Base-by-base conservation (phyloP, 2,113 vertebrate species). In the Amblyopsis rosae region DNA sequence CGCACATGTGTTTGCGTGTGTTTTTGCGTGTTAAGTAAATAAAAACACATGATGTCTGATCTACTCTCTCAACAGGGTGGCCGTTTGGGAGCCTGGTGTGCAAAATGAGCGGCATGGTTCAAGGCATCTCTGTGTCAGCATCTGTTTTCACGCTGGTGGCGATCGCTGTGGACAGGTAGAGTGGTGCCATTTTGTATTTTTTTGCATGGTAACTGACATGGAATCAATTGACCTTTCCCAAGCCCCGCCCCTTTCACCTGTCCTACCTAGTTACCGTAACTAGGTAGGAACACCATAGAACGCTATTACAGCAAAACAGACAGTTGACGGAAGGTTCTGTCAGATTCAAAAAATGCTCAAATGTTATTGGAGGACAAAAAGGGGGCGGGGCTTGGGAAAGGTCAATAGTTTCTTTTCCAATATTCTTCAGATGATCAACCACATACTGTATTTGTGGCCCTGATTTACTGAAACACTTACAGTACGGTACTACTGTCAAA, bases 131-230 rank as follows among this genome's bases (percentile, higher is more conserved):
- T 0, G 96, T 98, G 35, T 95, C 95, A 0, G 94, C 96, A 11
- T 98, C 96, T 0, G 95, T 98, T 60, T 98, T 98, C 80, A 98
- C 96, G 3, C 92, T 98, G 69, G 96, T 97, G 10, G 96, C 95
- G 1, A 96, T 98, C 62, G 95, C 96, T 0, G 84, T 96, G 9
- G 96, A 98, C 86, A 96, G 97, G 96, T 98, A 92, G 66, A 16
- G 59, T 65, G 45, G 33, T 59, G 47, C 3, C 33, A 9, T 46
- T 17, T 64, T 1, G 1, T 4, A 9, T 63, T 59, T 19, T 35
- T 51, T 11, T 51, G 49, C 12, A 51, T 9, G 12, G 53, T 54
- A 16, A 7, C 8, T 3, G 15, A 9, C 6, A 13, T 54, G 53
- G 53, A 54, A n/a, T 16, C 15, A 16, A 54, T 13, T 15, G 53